phyloP scores from a whole-genome alignment of 1,140 invertebrate species.

The Drosophila seguyi region DNA sequence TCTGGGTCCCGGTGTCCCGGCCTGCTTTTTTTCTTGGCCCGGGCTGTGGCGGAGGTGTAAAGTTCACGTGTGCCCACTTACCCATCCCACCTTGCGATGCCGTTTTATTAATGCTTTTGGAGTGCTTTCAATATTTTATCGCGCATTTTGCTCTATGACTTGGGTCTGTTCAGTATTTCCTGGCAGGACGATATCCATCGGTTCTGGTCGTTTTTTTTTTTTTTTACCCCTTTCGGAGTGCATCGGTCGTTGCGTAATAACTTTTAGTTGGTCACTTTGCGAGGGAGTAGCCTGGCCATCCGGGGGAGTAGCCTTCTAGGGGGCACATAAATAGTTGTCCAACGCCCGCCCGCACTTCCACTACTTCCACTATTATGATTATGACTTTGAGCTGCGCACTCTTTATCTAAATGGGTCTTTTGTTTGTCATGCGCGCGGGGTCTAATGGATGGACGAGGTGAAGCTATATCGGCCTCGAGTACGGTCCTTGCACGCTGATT shows the following conservation, averaged over 20 bases:
- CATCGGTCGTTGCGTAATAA: conserved; percentile 77
- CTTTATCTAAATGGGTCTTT: conserved; percentile 82
- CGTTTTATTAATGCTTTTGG: conserved; percentile 81
- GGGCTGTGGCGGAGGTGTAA: conserved; percentile 68
- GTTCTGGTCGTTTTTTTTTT: conserved; percentile 17
- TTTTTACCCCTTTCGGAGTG: conserved; percentile 59
- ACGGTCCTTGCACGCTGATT: conserved; percentile 43
- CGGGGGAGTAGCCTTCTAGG: neutral
- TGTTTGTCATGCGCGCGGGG: conserved; percentile 53
- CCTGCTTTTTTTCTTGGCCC: conserved; percentile 13
- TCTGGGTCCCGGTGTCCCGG: conserved; percentile 13
- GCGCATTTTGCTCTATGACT: conserved; percentile 65
- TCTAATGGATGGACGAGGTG: conserved; percentile 71
- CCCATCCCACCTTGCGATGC: conserved; percentile 40
- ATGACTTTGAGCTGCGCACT: conserved; percentile 67
- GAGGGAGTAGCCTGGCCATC: conserved; percentile 3
- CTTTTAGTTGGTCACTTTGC: conserved; percentile 69
- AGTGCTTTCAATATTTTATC: conserved; percentile 83
- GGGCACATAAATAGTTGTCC: conserved; percentile 63
- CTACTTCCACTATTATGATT: conserved; percentile 69
- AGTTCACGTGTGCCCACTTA: conserved; percentile 82
- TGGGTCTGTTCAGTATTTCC: conserved; percentile 29
- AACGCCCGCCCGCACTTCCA: conserved; percentile 21
- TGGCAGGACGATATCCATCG: conserved; percentile 62
- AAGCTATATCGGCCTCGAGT: conserved; percentile 25